Percentiles rank a stretch among this genome's conserved stretches.
phyloP scores from a whole-genome alignment of 2,113 vertebrate species.

The Lanius ludovicianus region DNA sequence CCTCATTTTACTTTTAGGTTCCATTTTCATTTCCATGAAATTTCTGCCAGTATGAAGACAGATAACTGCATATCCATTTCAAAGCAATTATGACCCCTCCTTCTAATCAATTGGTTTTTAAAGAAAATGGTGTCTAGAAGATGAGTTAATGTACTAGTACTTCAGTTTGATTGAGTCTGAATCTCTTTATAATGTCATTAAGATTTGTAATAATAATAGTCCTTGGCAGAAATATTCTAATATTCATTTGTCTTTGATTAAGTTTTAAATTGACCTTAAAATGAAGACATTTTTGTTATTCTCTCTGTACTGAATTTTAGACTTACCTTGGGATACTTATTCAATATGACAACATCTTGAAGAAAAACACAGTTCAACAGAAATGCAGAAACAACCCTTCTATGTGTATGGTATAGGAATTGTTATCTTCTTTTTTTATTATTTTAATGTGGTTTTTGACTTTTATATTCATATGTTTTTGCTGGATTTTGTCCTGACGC shows the following conservation, averaged over 20 bases:
- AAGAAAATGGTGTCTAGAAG: constrained; percentile 18
- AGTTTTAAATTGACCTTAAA: constrained; percentile 62
- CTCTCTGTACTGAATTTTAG: neutral
- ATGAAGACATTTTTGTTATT: constrained; percentile 14
- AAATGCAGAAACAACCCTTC: neutral
- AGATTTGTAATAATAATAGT: constrained; percentile 51
- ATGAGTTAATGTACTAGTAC: constrained; percentile 5
- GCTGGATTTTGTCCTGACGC: neutral
- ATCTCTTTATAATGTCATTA: constrained; percentile 42
- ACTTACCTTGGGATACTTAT: neutral
- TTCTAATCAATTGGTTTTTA: constrained; percentile 16
- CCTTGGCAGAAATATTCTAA: constrained; percentile 39
- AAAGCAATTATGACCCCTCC: neutral
- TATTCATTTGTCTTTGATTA: constrained; percentile 62
- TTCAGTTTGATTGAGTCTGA: constrained; percentile 52
- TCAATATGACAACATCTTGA: neutral
- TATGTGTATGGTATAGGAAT: neutral
- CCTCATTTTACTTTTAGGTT: neutral
- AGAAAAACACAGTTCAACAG: neutral
- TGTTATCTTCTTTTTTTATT: rapidly evolving
- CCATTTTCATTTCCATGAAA: neutral
- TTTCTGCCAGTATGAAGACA: neutral
- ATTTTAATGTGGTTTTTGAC: neutral
- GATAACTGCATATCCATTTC: neutral
- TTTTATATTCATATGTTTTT: neutral